Conservation (phyloP, 2,113 vertebrate species). For the Eurypyga helias region DNA sequence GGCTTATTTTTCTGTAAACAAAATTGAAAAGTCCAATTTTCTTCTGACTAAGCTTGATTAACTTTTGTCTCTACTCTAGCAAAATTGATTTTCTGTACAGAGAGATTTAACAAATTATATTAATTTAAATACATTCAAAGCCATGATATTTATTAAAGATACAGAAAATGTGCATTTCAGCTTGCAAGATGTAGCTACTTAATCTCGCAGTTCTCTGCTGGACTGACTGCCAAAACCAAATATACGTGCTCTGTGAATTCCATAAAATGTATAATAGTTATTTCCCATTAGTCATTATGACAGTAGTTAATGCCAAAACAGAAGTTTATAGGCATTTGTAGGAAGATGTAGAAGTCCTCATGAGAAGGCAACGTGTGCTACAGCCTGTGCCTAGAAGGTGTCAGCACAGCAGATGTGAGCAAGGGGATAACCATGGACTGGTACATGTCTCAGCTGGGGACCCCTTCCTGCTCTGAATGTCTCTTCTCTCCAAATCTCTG, state of each 20-base stretch:
- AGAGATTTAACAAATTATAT: conserved; percentile 55
- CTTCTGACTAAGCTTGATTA: conserved; percentile 44
- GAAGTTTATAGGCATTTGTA: background rate
- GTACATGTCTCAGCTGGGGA: background rate
- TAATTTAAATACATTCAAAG: conserved; percentile 50
- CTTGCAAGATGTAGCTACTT: conserved; percentile 6
- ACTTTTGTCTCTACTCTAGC: conserved; percentile 30
- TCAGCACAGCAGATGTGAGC: background rate
- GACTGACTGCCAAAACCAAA: background rate
- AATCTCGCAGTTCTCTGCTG: background rate
- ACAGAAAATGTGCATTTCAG: background rate
- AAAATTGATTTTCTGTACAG: conserved; percentile 46
- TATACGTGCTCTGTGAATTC: background rate
- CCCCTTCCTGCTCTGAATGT: background rate
- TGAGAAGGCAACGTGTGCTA: background rate
- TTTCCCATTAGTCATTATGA: background rate
- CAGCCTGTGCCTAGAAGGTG: background rate
- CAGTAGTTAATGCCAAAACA: background rate
- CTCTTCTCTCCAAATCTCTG: background rate
- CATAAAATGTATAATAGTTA: background rate
- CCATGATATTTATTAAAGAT: conserved; percentile 16
- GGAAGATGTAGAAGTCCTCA: background rate
- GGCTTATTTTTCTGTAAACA: conserved; percentile 18
- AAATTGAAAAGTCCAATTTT: conserved; percentile 31
- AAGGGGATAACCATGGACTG: background rate